Evolutionary conservation across 1,140 invertebrate species (phyloP).

Genomic region (Drosophila burlai): DNA sequence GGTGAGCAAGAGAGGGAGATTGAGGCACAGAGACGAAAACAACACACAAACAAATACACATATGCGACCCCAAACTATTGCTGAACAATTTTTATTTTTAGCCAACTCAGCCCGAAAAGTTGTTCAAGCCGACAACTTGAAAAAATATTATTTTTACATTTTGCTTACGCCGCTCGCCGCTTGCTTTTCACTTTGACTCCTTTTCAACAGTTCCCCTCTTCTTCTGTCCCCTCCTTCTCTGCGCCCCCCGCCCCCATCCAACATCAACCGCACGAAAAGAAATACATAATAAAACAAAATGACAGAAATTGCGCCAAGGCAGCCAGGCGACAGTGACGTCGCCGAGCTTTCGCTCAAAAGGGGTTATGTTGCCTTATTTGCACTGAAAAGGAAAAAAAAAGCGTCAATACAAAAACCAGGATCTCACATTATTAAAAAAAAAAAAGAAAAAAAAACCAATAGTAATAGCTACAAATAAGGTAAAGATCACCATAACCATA

Average conservation of each 20-base stretch:
- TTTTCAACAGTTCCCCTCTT: conserved; percentile 55
- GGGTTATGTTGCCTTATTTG: neutral
- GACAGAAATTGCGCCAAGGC: conserved; percentile 67
- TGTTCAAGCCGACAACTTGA: conserved; percentile 80
- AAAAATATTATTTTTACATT: conserved; percentile 82
- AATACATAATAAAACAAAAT: conserved; percentile 60
- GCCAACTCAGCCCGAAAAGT: conserved; percentile 77
- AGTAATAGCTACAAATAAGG: too few species aligned
- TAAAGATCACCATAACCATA: neutral
- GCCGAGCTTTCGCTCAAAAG: neutral
- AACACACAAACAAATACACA: conserved; percentile 38
- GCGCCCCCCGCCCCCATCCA: conserved; percentile 1
- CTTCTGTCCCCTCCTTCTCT: neutral
- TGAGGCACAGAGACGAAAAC: conserved; percentile 28
- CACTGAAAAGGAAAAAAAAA: neutral
- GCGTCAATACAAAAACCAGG: neutral
- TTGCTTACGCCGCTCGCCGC: conserved; percentile 59
- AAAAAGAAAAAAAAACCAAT: neutral
- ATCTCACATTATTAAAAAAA: neutral
- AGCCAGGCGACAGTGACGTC: conserved; percentile 32
- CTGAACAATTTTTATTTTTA: conserved; percentile 76
- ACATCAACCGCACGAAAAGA: conserved; percentile 65
- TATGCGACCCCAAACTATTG: conserved; percentile 65
- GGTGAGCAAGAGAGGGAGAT: neutral
- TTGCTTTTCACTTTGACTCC: conserved; percentile 78